Evolutionary conservation across 1,140 invertebrate genomes (phyloP).

Genomic region (Eurosta solidaginis): DNA sequence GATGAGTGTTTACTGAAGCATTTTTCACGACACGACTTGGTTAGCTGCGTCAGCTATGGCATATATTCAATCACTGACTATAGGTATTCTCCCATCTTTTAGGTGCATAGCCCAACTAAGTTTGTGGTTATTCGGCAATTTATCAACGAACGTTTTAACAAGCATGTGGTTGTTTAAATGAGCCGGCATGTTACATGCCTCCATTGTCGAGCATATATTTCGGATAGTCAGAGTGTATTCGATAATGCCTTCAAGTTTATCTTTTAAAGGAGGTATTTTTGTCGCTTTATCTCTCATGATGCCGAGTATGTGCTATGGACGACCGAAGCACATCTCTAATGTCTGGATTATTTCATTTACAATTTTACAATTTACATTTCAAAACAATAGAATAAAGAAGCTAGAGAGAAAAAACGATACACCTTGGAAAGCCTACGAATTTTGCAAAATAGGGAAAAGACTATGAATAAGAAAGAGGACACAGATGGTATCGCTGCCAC

Average conservation of each 20-base stretch:
- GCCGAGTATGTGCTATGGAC: conserved; percentile 14
- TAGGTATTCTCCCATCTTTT: not conserved
- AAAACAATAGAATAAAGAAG: too few species aligned
- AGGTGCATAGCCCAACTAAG: conserved; percentile 20
- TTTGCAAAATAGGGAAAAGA: too few species aligned
- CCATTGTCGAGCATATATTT: conserved; percentile 32
- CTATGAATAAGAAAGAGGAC: too few species aligned
- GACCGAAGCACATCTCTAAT: too few species aligned
- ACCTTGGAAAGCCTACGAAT: too few species aligned
- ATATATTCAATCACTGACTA: too few species aligned
- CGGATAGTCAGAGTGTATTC: conserved; percentile 7
- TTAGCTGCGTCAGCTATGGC: too few species aligned
- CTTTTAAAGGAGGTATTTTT: conserved; percentile 1
- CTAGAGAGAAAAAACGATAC: too few species aligned
- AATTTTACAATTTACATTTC: too few species aligned
- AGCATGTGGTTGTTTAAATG: conserved; percentile 22
- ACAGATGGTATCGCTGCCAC: too few species aligned
- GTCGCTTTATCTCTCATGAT: not conserved
- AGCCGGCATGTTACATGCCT: conserved; percentile 3
- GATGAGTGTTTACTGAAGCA: conserved; percentile 17
- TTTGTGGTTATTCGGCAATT: conserved; percentile 7
- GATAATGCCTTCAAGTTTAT: conserved; percentile 13
- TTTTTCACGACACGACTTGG: not conserved
- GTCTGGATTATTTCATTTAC: conserved; percentile 31
- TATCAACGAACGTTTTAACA: conserved; percentile 15